Base-by-base conservation (phyloP, 2,888 invertebrate genomes). In the Cephus pulcher region DNA sequence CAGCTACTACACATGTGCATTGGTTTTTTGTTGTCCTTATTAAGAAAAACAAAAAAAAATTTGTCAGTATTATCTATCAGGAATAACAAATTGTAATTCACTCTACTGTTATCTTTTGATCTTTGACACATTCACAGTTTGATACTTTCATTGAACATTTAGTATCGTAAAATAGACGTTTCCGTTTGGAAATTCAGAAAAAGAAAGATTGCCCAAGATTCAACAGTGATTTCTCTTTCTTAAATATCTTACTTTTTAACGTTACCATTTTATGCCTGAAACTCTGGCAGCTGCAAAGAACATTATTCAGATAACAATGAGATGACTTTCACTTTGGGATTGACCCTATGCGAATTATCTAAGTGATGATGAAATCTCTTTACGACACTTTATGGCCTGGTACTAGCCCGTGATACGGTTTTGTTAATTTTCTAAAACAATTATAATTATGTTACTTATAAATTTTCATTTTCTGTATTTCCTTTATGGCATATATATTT, bases 311-410 rank as follows among this genome's bases (percentile, higher is more conserved):
- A 56, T 56, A 56, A 56, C 56, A 56, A 56, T 56, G 23, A 56
- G 56, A 56, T 56, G 56, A 56, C 56, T 56, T 56, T 56, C 56
- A 56, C 56, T 56, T 56, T 23, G 56, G 23, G 56, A 56, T 23
- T 56, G 56, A 56, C 23, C 56, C 56, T 56, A 56, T 56, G 56
- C 56, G 56, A 56, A 56, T 56, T 56, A 56, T 56, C 56, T 56
- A 23, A 56, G 56, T 56, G 9, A 56, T 56, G 85, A 78, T 84
- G 75, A 68, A 74, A 33, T 77, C 70, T 56, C 79, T n/a, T n/a
- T 23, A 34, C 70, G 75, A 69, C 73, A 15, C 11, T 75, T 12
- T 69, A 69, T 56, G 56, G 56, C 23, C 23, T 56, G 56, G 56
- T 9, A 56, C 56, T 56, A 6, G 56, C 9, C 23, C 23, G 56